A percentile compares a stretch with the other conserved stretches of the same genome.
Evolutionary conservation across 2,113 vertebrate species (phyloP).

Genomic region (Chloroceryle aenea): DNA sequence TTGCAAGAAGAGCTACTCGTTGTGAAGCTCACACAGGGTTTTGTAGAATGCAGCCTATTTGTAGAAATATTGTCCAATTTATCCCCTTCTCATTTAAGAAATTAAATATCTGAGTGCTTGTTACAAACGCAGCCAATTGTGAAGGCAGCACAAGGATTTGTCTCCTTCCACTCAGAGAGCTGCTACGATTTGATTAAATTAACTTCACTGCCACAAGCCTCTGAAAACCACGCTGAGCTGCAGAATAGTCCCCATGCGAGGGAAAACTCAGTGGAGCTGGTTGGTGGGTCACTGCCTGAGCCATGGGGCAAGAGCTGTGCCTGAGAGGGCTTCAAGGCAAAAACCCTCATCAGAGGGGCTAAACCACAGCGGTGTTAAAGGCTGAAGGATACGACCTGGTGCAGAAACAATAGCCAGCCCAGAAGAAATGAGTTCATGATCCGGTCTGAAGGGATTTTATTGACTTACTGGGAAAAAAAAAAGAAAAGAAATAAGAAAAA

Average conservation of each 20-base stretch:
- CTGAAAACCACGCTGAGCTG: not conserved
- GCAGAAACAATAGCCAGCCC: not conserved
- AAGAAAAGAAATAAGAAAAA: not conserved
- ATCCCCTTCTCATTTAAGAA: not conserved
- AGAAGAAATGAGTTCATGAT: conserved; percentile 53
- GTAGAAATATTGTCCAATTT: not conserved
- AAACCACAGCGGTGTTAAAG: not conserved
- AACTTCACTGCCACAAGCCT: not conserved
- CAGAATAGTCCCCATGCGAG: not conserved
- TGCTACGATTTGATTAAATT: not conserved
- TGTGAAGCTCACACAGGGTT: not conserved
- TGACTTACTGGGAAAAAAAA: not conserved
- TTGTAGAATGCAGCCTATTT: not conserved
- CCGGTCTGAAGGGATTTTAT: conserved; percentile 49
- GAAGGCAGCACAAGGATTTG: not conserved
- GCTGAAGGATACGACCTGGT: not conserved
- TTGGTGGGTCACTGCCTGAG: not conserved
- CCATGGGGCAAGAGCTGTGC: fast-evolving
- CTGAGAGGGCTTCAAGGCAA: not conserved
- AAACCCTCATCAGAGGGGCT: not conserved
- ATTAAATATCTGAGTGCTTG: not conserved
- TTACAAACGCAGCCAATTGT: not conserved
- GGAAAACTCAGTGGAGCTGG: not conserved
- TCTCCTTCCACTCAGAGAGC: not conserved
- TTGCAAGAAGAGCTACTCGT: not conserved